Evolutionary conservation across 2,797 vertebrate species (phyloP), one percentile per base, ranked within the genome.

Genomic region (Salarias fasciatus): DNA sequence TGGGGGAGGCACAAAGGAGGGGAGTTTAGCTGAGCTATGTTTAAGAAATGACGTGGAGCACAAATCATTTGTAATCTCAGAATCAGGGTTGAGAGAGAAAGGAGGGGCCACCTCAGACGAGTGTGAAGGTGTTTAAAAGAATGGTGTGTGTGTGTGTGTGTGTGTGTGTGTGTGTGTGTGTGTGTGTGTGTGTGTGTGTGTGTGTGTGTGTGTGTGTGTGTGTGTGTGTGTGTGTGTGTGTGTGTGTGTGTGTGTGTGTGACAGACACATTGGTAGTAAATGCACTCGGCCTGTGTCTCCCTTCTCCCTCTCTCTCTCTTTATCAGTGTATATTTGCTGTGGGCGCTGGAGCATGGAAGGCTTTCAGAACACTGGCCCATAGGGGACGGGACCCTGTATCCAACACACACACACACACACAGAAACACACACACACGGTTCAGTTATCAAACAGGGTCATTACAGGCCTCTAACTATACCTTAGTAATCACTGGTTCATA

Each of bases 291-390:
- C 65, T 76, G 77, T 78, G 69, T 81, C 77, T 83, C 76, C 69
- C 72, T 80, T 81, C 33, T 35, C n/a, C n/a, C 33, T 73, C 80
- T 77, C 54, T 13, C 80, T 82, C 85, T 91, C 84, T 91, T 89
- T 92, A 92, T 93, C 89, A 86, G 88, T 87, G 86, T 88, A 90
- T 92, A 93, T 93, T 93, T 93, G 92, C 88, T 85, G 88, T 83
- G 86, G 42, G 90, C 88, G 65, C 84, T 92, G 90, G 69, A 90
- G 91, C 91, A 77, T 93, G 91, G 89, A 90, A 91, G 87, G 86
- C 91, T 92, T 93, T 92, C 84, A 91, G 90, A 89, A 88, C 83
- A 81, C 85, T 69, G 87, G 91, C 86, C 90, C 90, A 88, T 85
- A 88, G 89, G 90, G 90, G 83, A 89, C 69, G 14, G 79, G 82